Base-by-base conservation (phyloP, 2,888 invertebrate species). In the Sylvicola cinctus region DNA sequence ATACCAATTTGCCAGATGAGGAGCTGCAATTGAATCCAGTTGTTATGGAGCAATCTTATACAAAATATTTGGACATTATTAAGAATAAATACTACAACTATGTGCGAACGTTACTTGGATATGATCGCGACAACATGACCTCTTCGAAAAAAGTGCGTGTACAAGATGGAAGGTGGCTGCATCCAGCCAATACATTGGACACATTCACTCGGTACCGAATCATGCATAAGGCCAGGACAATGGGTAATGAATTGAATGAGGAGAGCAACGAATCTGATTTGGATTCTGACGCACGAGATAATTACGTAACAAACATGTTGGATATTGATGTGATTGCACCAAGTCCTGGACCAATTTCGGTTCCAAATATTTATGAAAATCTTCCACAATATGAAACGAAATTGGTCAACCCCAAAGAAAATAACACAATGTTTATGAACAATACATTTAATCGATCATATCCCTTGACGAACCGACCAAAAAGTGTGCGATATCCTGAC, bases 41-140 rank as follows among this genome's bases (percentile, higher is more conserved):
- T 14, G 54, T 54, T 13, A 43, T 51, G 2, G 49, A 52, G 17
- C 29, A 43, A 38, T 54, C 54, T 10, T 52, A 49, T 40, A 49
- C 51, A 2, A 51, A 55, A 36, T 55, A 52, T 37, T 50, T 50
- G 32, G 47, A 55, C 38, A 53, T 49, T 36, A 51, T 55, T 29
- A 51, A 48, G 40, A 48, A 50, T 31, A 51, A 54, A 28, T 54
- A 54, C 31, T 47, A 50, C 33, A 50, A 49, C 28, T 54, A 53
- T 43, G 50, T 56, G 3, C 50, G 51, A 31, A 50, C 50, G 36
- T 44, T 56, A 17, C 40, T 55, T 2, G 50, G 53, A 0, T 46
- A 43, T 16, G 45, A 43, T 38, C 44, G 42, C 2, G 35, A 42
- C 5, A 38, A 41, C 31, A 43, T 41, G 32, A 39, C 40, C 33